Conservation (phyloP, 1,140 invertebrate species). For the Psilanteris sp. region DNA sequence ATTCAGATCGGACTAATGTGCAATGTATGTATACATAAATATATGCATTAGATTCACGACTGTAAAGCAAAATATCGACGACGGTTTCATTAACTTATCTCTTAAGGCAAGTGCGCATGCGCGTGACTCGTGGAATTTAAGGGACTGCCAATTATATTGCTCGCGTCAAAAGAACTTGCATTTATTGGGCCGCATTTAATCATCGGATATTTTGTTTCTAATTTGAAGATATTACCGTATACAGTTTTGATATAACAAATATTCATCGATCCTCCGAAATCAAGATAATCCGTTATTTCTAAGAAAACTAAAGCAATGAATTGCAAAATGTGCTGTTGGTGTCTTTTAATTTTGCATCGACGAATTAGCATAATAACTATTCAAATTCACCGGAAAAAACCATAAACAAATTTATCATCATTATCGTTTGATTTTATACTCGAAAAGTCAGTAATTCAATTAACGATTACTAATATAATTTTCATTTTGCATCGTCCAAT, state of each 20-base stretch:
- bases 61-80: conserved; percentile 71
- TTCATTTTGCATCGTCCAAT: conserved; percentile 19
- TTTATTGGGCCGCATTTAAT: conserved; percentile 44
- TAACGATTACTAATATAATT: conserved; percentile 28
- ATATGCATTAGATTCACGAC: conserved; percentile 71
- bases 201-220: conserved; percentile 22
- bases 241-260: too few species aligned
- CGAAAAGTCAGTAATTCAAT: conserved; percentile 18
- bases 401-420: conserved; percentile 32
- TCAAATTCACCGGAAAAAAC: background rate
- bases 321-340: too few species aligned
- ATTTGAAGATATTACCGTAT: conserved; percentile 11
- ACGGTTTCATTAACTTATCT: conserved; percentile 78
- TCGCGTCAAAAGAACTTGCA: conserved; percentile 39
- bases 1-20: conserved; percentile 63
- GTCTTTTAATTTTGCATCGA: too few species aligned
- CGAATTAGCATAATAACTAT: too few species aligned
- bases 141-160: conserved; percentile 67
- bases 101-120: conserved; percentile 62
- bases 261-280: too few species aligned
- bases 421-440: conserved; percentile 6
- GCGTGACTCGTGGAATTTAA: conserved; percentile 72
- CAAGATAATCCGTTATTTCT: too few species aligned
- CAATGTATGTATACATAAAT: conserved; percentile 63
- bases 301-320: too few species aligned